These are phyloP conservation scores for Archocentrus centrarchus DNA, from an alignment of 2,113 vertebrate species.

Conservation along the genomic window DNA sequence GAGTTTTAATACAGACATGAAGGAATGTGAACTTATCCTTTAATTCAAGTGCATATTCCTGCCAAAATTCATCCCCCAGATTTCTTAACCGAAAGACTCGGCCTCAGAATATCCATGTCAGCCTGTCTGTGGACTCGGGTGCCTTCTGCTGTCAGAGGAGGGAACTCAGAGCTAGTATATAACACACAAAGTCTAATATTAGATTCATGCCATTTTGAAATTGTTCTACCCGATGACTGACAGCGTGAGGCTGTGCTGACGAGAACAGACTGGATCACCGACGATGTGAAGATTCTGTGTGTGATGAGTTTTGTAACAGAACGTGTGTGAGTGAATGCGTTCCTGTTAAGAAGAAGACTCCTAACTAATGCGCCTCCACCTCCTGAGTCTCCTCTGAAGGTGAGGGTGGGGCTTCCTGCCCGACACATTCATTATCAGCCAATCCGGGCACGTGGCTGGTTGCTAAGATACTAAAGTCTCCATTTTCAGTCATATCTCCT, in stretches of 20 bases:
- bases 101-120: neutral
- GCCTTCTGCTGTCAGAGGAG: slow-evolving; percentile 32
- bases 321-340: neutral
- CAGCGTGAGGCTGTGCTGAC: neutral
- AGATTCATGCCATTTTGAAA: neutral
- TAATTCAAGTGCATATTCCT: neutral
- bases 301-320: neutral
- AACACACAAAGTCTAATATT: neutral
- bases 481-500: slow-evolving; percentile 42
- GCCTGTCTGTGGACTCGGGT: neutral
- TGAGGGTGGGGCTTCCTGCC: slow-evolving; percentile 25
- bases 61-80: neutral
- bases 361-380: slow-evolving; percentile 20
- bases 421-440: neutral
- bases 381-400: slow-evolving; percentile 33
- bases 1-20: neutral
- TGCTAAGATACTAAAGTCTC: slow-evolving; percentile 66
- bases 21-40: neutral
- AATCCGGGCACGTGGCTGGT: slow-evolving; percentile 7
- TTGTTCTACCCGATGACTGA: neutral
- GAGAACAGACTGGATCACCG: neutral
- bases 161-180: neutral
- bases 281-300: accelerated
- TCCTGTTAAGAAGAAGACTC: slow-evolving; percentile 19
- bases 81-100: neutral